Base-by-base conservation (phyloP, 2,888 invertebrate genomes). In the Amblyjoppa fuscipennis region DNA sequence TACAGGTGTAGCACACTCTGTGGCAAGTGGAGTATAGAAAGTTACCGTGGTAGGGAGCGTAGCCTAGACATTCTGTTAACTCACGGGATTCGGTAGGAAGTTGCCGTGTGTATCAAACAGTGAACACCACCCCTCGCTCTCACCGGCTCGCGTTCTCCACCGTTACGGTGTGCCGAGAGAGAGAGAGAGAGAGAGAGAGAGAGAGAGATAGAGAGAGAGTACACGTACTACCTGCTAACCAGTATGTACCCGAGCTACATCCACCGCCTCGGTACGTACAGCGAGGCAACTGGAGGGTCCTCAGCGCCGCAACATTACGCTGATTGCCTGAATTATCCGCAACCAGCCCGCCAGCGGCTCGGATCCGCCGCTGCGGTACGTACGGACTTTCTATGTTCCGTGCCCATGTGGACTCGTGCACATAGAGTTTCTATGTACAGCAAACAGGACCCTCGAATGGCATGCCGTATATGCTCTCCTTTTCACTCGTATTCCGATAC, bases 291-390 rank as follows among this genome's bases (percentile, higher is more conserved):
- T 91, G 91, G 91, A 93, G 93, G 92, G 91, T 92, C 91, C 93
- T 93, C 93, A 92, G 89, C 89, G 91, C 91, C 90, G 92, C 93
- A 93, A 93, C 93, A 93, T 93, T 93, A 93, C 93, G 92, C 93
- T 93, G 93, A 93, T 94, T 94, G 93, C 93, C 93, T 93, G 93
- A 94, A 93, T 94, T 93, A 93, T 93, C 93, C 93, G 91, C 91
- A 92, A 92, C 93, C 93, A 90, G 91, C 89, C 87, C 85, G 77
- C 82, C 81, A 70, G 81, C 83, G 77, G 64, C 78, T 75, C 80
- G 66, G 83, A 86, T 85, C 82, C 53, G 81, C 83, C 80, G 82
- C 81, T 82, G 78, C 79, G 51, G 71, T 75, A 74, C 83, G 71
- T 84, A 82, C 81, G 73, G 86, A 77, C 81, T 45, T 45, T 45